These are phyloP conservation scores for Xestia xanthographa DNA, from an alignment of 2,888 invertebrate species.

Conservation along the genomic window DNA sequence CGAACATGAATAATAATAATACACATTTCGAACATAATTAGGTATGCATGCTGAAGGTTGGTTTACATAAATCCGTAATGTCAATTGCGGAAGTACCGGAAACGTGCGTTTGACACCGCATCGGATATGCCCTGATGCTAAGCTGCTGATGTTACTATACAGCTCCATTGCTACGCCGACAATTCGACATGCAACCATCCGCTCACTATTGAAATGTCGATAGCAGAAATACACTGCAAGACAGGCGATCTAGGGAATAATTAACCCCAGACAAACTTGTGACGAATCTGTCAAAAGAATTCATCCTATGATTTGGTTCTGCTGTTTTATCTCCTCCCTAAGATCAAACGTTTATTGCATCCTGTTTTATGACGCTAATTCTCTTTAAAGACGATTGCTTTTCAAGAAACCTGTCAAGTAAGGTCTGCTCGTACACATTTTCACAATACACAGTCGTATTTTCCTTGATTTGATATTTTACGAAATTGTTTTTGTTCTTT, in stretches of 20 bases:
- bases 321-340: slow-evolving; percentile 48
- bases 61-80: slow-evolving; percentile 66
- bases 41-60: slow-evolving; percentile 33
- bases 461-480: slow-evolving; percentile 73
- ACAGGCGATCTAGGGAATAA: slow-evolving; percentile 10
- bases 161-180: slow-evolving; percentile 34
- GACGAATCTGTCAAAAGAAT: slow-evolving; percentile 36
- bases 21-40: slow-evolving; percentile 20
- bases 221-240: slow-evolving; percentile 17
- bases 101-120: slow-evolving; percentile 70
- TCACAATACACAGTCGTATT: slow-evolving; percentile 65
- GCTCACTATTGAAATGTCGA: slow-evolving; percentile 46
- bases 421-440: slow-evolving; percentile 55
- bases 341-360: slow-evolving; percentile 63
- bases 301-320: slow-evolving; percentile 32
- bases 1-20: slow-evolving; percentile 15
- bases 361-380: slow-evolving; percentile 63
- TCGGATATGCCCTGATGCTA: slow-evolving; percentile 70
- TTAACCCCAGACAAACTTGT: slow-evolving; percentile 24
- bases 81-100: slow-evolving; percentile 70
- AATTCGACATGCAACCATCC: slow-evolving; percentile 18
- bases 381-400: slow-evolving; percentile 64
- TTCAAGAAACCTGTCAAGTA: slow-evolving; percentile 60
- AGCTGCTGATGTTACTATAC: slow-evolving; percentile 64
- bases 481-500: slow-evolving; percentile 77